Evolutionary conservation across 2,888 invertebrate genomes (phyloP), one percentile per base, ranked within the genome.

Genomic region (Operophtera brumata): DNA sequence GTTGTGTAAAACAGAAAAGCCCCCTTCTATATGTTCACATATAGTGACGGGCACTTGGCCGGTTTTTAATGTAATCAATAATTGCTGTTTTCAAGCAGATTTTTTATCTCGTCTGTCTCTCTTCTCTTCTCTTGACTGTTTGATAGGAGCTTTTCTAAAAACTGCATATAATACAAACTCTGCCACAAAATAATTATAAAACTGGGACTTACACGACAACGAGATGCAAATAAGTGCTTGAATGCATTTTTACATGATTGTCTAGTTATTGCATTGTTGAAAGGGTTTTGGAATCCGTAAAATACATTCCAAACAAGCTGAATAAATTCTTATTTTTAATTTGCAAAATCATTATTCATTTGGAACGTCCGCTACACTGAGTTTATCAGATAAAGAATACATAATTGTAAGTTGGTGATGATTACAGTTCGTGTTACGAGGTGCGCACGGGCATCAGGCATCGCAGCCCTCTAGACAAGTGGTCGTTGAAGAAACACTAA

Each of bases 331-430:
- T 43, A 12, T 11, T 10, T 51, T 34, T 32, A n/a, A 43, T 39
- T 36, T 43, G 47, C 39, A 46, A 48, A 40, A 37, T 54, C 32
- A 45, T 40, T 13, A 47, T 42, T 51, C 10, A 30, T 34, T 39
- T 40, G 12, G 35, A 35, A 44, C 47, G 47, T 44, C 47, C 39
- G 47, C 51, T 56, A 30, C 43, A 47, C 35, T 36, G 36, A 25
- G 28, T 44, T 62, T 57, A 61, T 63, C 59, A 55, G 48, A 46
- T 60, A 58, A 58, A 65, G 62, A 60, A 57, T 63, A 61, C 63
- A 51, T 73, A 68, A 70, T 70, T 71, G 62, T 60, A 66, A 64
- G 61, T 63, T 59, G 43, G 64, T 57, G 64, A 53, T 54, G 64
- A 62, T 63, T 57, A 54, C 54, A 51, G 60, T 64, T 58, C 57